phyloP scores from a whole-genome alignment of 2,888 invertebrate species.

The Cerceris ruficornis region DNA sequence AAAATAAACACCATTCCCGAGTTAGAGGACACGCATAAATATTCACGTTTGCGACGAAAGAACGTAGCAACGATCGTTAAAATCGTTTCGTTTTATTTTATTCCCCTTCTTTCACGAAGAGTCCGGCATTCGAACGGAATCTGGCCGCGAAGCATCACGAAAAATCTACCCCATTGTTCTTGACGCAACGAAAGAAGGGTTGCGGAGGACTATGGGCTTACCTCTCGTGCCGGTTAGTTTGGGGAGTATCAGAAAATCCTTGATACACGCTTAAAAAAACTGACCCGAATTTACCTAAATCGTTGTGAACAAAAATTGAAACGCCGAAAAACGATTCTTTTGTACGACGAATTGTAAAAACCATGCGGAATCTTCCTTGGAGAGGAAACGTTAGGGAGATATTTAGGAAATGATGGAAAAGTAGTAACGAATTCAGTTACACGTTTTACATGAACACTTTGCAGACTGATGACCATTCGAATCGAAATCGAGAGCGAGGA shows the following conservation, averaged over 20 bases:
- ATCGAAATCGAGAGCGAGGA: background rate
- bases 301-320: background rate
- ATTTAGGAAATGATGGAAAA: background rate
- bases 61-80: background rate
- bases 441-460: background rate
- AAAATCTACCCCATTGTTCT: conserved; percentile 64
- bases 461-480: background rate
- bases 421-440: background rate
- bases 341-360: no score
- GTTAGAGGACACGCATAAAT: no score
- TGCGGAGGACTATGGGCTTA: conserved; percentile 35
- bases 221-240: conserved; percentile 22
- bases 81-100: background rate
- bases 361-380: no score
- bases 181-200: conserved; percentile 49
- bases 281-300: background rate
- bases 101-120: background rate
- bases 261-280: conserved; percentile 31
- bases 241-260: conserved; percentile 50
- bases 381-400: no score
- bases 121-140: background rate
- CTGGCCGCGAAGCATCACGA: conserved; percentile 20
- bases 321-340: background rate
- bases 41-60: background rate
- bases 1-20: no score